Evolutionary conservation across 2,888 invertebrate genomes (phyloP).

Genomic region (Drosophila borborema): DNA sequence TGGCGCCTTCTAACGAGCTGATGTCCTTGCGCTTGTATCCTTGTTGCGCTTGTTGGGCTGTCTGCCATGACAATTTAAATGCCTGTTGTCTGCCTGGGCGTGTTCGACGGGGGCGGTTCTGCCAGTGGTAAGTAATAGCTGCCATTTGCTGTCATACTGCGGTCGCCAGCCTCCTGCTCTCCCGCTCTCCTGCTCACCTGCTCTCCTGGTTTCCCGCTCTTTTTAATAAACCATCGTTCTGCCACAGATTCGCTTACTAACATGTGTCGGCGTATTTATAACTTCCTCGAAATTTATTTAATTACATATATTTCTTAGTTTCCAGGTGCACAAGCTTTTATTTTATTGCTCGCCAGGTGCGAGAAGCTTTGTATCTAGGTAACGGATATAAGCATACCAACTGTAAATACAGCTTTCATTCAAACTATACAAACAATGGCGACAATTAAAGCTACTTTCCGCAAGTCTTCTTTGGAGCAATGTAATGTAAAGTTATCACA

Average conservation of each 20-base stretch:
- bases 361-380: conserved; percentile 13
- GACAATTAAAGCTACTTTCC: not conserved
- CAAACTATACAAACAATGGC: not conserved
- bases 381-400: not conserved
- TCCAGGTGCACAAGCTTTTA: not conserved
- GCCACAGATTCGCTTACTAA: conserved; percentile 14
- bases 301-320: conserved; percentile 54
- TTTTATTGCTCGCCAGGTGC: conserved; percentile 1
- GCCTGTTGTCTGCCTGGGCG: conserved; percentile 35
- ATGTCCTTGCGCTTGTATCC: conserved; percentile 30
- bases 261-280: conserved; percentile 18
- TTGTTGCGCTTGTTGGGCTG: conserved; percentile 22
- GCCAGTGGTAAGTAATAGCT: conserved; percentile 69
- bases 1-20: conserved; percentile 28
- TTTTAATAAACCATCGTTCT: conserved; percentile 39
- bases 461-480: not conserved
- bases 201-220: not conserved
- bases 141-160: conserved; percentile 60
- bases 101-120: conserved; percentile 10
- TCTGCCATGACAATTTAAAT: conserved; percentile 76
- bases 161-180: conserved; percentile 49
- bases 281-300: conserved; percentile 58
- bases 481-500: conserved; percentile 13
- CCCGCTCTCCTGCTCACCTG: not conserved
- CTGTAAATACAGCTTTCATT: conserved; percentile 8